phyloP scores from a whole-genome alignment of 2,797 vertebrate species.

The Tokudaia muenninki region DNA sequence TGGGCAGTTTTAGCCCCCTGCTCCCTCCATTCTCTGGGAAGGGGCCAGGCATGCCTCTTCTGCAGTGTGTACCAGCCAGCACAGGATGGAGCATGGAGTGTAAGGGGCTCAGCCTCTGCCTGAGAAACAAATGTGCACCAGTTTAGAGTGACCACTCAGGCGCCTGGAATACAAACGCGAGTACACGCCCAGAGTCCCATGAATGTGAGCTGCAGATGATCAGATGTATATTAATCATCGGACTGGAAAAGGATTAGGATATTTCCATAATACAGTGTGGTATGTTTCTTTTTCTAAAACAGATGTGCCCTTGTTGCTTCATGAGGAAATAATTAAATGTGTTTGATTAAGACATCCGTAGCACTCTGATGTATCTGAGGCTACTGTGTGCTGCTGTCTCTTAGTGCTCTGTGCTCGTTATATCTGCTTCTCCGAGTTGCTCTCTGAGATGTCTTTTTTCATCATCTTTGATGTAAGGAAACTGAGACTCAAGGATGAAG shows the following conservation, averaged over 20 bases:
- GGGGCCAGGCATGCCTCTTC: neutral
- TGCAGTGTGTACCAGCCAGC: neutral
- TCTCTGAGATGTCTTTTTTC: slow-evolving; percentile 1
- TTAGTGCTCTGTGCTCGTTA: neutral
- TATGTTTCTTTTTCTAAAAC: slow-evolving; percentile 75
- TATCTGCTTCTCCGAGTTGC: neutral
- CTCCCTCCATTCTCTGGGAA: neutral
- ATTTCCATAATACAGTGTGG: slow-evolving; percentile 72
- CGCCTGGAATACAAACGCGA: neutral
- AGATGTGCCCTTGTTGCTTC: slow-evolving; percentile 75
- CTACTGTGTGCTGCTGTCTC: slow-evolving; percentile 54
- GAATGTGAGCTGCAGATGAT: slow-evolving; percentile 46
- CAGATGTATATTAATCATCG: slow-evolving; percentile 75
- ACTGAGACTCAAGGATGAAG: slow-evolving; percentile 5
- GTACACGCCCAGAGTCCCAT: neutral
- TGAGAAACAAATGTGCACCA: neutral
- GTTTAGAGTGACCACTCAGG: neutral
- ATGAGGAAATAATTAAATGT: slow-evolving; percentile 80
- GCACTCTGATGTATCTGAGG: slow-evolving; percentile 63
- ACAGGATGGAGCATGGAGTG: neutral
- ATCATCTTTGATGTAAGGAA: slow-evolving; percentile 38
- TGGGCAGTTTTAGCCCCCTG: neutral
- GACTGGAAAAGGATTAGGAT: slow-evolving; percentile 75
- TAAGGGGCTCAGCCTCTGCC: neutral
- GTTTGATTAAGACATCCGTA: slow-evolving; percentile 80